Base-by-base conservation (phyloP, 2,797 vertebrate species). In the Pipistrellus pipistrellus region DNA sequence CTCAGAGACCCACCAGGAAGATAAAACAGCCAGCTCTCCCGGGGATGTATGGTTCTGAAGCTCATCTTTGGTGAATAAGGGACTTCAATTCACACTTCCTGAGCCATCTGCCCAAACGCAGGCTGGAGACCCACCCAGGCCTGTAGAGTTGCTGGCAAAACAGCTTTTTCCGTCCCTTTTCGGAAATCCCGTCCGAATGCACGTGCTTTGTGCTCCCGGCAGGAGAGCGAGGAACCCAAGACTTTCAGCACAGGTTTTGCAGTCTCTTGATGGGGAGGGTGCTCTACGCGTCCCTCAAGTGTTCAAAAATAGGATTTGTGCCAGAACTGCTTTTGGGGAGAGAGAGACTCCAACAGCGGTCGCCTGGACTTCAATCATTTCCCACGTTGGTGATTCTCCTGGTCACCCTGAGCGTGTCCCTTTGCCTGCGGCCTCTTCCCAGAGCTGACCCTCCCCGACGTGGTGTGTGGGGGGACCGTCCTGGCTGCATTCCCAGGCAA, bases 401-500 rank as follows among this genome's bases (percentile, higher is more conserved):
- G 8, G 73, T 46, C 81, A 41, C 51, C 44, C 82, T 55, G 15
- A 75, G 64, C 30, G 0, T 1, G 80, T 72, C 75, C 75, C 76
- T 92, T 62, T 76, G 85, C 73, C 27, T 3, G 4, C 44, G 41
- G 80, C 85, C 75, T 88, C 57, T 27, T 2, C 30, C 48, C 66
- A 3, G 46, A 69, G 30, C 59, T n/a, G 92, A 89, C 91, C 93
- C 93, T 44, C 96, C 96, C 93, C 69, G 68, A 17, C 2, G 0
- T 71, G 96, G 96, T 86, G 94, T 95, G 96, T 71, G 68, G 89
- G 53, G 84, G 48, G 84, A 87, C 95, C 13, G 94, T 86, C 93
- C 89, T 7, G 23, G 75, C 93, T 25, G 55, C 97, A 91, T 97
- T 97, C 96, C 94, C 91, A 69, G 71, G 88, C 68, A 73, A 27